phyloP scores from a whole-genome alignment of 2,888 invertebrate species.

The Litoditis marina region DNA sequence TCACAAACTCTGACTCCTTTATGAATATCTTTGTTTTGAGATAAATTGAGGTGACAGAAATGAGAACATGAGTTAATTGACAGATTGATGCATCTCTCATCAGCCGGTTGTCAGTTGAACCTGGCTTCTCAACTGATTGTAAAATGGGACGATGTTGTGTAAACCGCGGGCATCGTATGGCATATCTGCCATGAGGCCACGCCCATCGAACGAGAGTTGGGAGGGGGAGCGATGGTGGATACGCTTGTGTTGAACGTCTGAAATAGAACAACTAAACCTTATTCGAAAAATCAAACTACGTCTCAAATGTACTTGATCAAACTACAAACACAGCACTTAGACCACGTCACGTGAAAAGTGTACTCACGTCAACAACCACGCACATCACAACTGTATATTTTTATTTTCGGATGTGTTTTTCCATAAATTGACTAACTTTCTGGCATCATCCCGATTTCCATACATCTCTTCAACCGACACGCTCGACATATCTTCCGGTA shows the following conservation, averaged over 20 bases:
- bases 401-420: not conserved
- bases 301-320: too few species aligned
- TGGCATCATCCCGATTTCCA: conserved; percentile 59
- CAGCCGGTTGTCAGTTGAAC: too few species aligned
- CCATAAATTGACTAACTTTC: conserved; percentile 44
- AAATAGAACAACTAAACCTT: not conserved
- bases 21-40: too few species aligned
- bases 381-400: too few species aligned
- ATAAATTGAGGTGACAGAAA: too few species aligned
- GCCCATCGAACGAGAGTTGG: not conserved
- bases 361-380: too few species aligned
- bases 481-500: conserved; percentile 58
- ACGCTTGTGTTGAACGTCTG: conserved; percentile 56
- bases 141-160: conserved; percentile 2
- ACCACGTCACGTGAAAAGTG: too few species aligned
- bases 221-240: conserved; percentile 19
- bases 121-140: not conserved
- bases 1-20: too few species aligned
- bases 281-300: too few species aligned
- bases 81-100: too few species aligned
- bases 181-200: not conserved
- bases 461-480: conserved; percentile 54
- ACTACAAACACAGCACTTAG: too few species aligned
- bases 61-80: too few species aligned
- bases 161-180: not conserved